Conservation (phyloP, 2,888 invertebrate species). For the Parnassius smintheus region DNA sequence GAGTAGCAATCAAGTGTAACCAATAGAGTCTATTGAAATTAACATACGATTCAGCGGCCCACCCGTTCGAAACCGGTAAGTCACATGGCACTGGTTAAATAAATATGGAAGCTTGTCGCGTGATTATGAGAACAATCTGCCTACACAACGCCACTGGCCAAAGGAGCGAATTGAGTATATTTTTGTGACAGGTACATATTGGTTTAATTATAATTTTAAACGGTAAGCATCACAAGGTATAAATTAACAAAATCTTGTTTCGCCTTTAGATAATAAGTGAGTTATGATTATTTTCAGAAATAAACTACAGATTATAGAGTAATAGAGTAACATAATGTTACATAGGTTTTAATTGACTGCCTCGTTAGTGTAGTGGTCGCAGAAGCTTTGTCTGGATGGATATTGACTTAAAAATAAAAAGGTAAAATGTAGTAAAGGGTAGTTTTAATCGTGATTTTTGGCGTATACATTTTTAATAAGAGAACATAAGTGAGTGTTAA, state of each 20-base stretch:
- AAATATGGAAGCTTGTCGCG: slow-evolving; percentile 76
- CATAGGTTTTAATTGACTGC: no score
- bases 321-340: no score
- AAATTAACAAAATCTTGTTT: slow-evolving; percentile 10
- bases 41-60: slow-evolving; percentile 55
- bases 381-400: no score
- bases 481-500: no score
- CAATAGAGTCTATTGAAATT: slow-evolving; percentile 40
- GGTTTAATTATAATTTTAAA: slow-evolving; percentile 18
- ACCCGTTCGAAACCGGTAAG: slow-evolving; percentile 74
- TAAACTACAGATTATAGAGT: slow-evolving; percentile 2
- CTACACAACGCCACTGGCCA: slow-evolving; percentile 55
- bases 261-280: not conserved
- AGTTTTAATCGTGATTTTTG: no score
- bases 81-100: slow-evolving; percentile 66
- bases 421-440: no score
- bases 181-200: slow-evolving; percentile 26
- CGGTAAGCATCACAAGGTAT: slow-evolving; percentile 6
- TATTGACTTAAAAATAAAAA: no score
- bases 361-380: no score
- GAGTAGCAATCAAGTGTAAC: slow-evolving; percentile 27
- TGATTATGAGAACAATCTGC: slow-evolving; percentile 69
- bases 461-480: no score
- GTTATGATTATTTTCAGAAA: slow-evolving; percentile 7
- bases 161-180: slow-evolving; percentile 22